These are phyloP conservation scores for Malacosoma neustria DNA, from an alignment of 2,888 invertebrate species.

Conservation along the genomic window DNA sequence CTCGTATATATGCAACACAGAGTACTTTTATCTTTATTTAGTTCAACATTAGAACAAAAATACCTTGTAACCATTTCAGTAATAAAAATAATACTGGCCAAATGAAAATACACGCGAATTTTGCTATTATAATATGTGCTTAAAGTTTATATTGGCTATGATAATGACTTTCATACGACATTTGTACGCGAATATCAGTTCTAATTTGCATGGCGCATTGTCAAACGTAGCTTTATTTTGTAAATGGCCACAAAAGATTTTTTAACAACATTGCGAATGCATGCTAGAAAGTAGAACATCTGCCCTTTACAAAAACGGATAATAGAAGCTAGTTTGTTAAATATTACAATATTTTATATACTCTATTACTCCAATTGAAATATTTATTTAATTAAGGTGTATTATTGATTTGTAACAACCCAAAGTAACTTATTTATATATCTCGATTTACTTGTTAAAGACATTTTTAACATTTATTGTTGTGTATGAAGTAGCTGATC, in stretches of 20 bases:
- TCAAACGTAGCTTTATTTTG: constrained; percentile 63
- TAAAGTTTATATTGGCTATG: not conserved
- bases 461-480: too few species aligned
- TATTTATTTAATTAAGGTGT: too few species aligned
- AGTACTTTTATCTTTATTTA: not conserved
- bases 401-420: too few species aligned
- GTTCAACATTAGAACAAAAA: not conserved
- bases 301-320: constrained; percentile 29
- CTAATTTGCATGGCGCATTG: constrained; percentile 73
- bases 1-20: not conserved
- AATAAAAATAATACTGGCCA: not conserved
- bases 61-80: not conserved
- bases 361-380: too few species aligned
- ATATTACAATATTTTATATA: too few species aligned
- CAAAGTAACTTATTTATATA: too few species aligned
- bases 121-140: not conserved
- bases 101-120: not conserved
- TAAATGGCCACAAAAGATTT: constrained; percentile 72
- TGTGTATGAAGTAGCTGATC: too few species aligned
- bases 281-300: constrained; percentile 63
- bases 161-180: constrained; percentile 12
- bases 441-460: too few species aligned
- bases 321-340: not conserved
- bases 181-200: constrained; percentile 24
- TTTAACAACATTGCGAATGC: constrained; percentile 61